A percentile compares a stretch with the other conserved stretches of the same genome.
Evolutionary conservation across 2,113 vertebrate species (phyloP).

Genomic region (Labrus mixtus): DNA sequence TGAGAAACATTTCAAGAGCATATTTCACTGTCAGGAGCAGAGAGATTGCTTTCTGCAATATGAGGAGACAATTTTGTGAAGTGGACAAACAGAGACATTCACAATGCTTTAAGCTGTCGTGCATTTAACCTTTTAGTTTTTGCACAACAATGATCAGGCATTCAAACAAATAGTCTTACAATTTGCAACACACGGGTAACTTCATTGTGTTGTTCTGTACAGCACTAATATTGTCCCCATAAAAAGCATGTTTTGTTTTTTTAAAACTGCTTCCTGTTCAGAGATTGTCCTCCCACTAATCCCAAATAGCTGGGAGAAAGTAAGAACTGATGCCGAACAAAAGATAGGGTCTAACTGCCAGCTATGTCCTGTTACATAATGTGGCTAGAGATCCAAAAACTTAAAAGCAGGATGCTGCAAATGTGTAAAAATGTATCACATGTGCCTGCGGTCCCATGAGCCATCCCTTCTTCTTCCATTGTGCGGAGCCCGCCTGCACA

Average conservation of each 20-base stretch:
- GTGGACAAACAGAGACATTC: too few species aligned
- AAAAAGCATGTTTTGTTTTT: background rate
- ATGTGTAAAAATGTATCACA: slow-evolving; percentile 9
- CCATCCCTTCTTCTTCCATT: background rate
- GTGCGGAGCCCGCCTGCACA: slow-evolving; percentile 14
- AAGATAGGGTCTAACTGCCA: background rate
- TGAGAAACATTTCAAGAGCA: too few species aligned
- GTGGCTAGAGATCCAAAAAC: background rate
- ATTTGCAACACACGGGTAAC: too few species aligned
- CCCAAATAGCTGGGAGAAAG: background rate
- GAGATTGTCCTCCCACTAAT: background rate
- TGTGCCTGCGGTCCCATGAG: slow-evolving; percentile 2
- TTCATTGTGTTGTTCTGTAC: too few species aligned
- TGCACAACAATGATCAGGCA: too few species aligned
- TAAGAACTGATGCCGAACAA: background rate
- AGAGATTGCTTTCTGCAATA: too few species aligned
- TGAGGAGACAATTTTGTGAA: too few species aligned
- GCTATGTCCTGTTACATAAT: background rate
- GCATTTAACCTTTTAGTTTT: too few species aligned
- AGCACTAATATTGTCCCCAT: too few species aligned
- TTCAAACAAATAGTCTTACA: too few species aligned
- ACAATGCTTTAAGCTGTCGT: too few species aligned
- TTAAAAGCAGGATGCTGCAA: slow-evolving; percentile 24
- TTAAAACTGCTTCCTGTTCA: background rate
- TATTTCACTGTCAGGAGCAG: too few species aligned